A percentile compares a stretch with the other conserved stretches of the same genome.
These are phyloP conservation scores for Ceyx margarethae DNA, from an alignment of 2,113 vertebrate genomes.

Conservation along the genomic window DNA sequence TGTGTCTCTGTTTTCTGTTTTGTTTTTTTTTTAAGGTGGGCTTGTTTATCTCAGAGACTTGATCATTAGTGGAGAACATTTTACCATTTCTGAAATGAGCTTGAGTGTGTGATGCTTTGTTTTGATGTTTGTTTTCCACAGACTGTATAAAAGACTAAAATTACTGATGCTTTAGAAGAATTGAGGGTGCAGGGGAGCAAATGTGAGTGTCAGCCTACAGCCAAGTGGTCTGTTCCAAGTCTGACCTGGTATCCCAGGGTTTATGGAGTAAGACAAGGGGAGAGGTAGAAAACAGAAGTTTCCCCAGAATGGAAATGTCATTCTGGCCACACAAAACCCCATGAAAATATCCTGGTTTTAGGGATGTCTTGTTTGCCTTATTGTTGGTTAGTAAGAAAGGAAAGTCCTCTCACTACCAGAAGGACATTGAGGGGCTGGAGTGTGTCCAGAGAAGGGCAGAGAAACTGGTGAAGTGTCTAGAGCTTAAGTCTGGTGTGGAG, in stretches of 20 bases:
- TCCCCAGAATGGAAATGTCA: background rate
- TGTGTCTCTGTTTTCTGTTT: background rate
- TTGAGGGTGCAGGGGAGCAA: background rate
- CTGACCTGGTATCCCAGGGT: background rate
- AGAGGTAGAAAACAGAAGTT: background rate
- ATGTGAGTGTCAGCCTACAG: background rate
- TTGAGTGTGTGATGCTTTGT: accelerated
- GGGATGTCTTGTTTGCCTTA: background rate
- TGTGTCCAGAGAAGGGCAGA: no score
- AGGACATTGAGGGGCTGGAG: no score
- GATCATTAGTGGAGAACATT: background rate
- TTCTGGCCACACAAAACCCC: background rate
- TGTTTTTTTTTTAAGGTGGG: background rate
- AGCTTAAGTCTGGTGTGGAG: no score
- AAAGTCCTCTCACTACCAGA: no score
- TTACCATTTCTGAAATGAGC: background rate
- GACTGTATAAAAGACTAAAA: background rate
- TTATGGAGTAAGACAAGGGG: background rate
- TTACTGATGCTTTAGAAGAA: background rate
- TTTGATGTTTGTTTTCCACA: background rate
- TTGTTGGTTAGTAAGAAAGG: background rate
- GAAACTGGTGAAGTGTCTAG: no score
- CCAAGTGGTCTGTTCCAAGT: background rate
- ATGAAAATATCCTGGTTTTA: background rate
- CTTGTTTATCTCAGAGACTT: background rate